Evolutionary conservation across 2,888 invertebrate genomes (phyloP).

Genomic region (Campaea margaritaria): DNA sequence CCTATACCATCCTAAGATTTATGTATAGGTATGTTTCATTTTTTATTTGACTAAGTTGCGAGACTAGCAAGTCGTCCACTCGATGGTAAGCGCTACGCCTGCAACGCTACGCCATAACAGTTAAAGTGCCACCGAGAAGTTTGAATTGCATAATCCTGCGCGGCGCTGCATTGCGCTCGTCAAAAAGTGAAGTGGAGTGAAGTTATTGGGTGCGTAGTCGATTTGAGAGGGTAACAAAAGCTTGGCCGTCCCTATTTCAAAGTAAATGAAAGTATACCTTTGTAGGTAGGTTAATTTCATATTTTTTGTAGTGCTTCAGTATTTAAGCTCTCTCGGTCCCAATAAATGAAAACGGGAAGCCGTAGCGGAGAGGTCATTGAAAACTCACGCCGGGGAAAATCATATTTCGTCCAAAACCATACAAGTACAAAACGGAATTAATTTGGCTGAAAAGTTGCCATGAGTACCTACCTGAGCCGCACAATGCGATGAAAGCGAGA

Average conservation of each 20-base stretch:
- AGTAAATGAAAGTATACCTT: not conserved
- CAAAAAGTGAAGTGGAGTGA: too few relatives aligned
- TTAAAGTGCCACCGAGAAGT: too few relatives aligned
- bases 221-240: too few relatives aligned
- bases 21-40: too few relatives aligned
- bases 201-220: too few relatives aligned
- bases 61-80: too few relatives aligned
- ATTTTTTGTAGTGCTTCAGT: conserved; percentile 10
- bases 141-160: too few relatives aligned
- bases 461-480: conserved; percentile 53
- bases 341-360: conserved; percentile 66
- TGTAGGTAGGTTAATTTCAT: not conserved
- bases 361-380: conserved; percentile 63
- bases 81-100: too few relatives aligned
- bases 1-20: too few relatives aligned
- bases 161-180: too few relatives aligned
- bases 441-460: conserved; percentile 80
- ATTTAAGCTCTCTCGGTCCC: conserved; percentile 39
- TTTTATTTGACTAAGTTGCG: too few relatives aligned
- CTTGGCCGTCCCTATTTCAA: conserved; percentile 3
- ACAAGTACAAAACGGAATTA: conserved; percentile 75
- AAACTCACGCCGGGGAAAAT: conserved; percentile 70
- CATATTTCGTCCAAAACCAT: conserved; percentile 77
- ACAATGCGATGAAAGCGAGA: conserved; percentile 82
- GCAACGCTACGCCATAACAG: too few relatives aligned